Conservation (phyloP, 2,113 vertebrate species). For the Deroptyus accipitrinus region DNA sequence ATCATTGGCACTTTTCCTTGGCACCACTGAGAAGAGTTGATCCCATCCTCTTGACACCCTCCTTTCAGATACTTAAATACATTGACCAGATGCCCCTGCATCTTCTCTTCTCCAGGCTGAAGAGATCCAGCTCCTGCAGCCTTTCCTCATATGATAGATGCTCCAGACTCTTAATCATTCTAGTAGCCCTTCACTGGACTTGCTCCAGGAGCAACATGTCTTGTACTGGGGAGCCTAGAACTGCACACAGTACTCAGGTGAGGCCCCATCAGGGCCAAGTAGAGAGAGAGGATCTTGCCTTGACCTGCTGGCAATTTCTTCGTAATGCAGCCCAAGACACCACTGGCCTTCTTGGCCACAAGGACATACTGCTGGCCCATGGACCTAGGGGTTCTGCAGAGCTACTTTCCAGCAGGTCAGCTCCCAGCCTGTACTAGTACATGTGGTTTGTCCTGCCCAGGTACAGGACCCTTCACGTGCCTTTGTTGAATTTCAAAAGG, state of each 20-base stretch:
- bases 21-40: neutral
- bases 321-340: neutral
- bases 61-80: neutral
- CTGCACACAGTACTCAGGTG: neutral
- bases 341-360: too few species aligned
- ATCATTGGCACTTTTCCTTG: neutral
- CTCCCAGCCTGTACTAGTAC: neutral
- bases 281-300: neutral
- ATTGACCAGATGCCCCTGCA: neutral
- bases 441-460: neutral
- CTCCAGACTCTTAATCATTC: neutral
- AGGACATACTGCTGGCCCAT: neutral
- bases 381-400: neutral
- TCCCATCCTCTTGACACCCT: neutral
- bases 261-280: neutral
- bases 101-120: neutral
- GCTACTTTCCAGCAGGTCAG: neutral
- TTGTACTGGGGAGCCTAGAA: neutral
- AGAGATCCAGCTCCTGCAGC: neutral
- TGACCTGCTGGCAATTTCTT: fast-evolving
- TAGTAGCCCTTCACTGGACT: neutral
- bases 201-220: neutral
- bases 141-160: neutral
- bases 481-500: neutral
- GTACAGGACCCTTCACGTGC: neutral